These are phyloP conservation scores for Aphaenogaster rudis DNA, from an alignment of 1,140 invertebrate genomes.

Conservation along the genomic window DNA sequence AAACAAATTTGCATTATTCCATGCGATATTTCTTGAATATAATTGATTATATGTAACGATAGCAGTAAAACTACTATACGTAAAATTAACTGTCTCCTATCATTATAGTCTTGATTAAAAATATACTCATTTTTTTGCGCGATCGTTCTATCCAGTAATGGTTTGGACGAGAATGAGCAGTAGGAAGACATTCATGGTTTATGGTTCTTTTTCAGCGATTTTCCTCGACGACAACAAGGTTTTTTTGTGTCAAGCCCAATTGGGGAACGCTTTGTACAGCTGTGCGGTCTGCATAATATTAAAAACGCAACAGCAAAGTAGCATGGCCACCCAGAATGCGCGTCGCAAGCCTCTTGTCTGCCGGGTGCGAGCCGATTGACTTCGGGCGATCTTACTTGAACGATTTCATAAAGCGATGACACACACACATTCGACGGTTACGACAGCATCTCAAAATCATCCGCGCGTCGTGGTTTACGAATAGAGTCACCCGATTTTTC, in stretches of 20 bases:
- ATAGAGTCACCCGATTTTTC: neutral
- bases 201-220: conserved; percentile 65
- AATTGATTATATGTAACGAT: neutral
- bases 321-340: conserved; percentile 74
- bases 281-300: conserved; percentile 78
- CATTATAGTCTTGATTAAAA: neutral
- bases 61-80: neutral
- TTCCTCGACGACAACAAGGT: conserved; percentile 50
- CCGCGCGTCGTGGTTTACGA: neutral
- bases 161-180: conserved; percentile 9
- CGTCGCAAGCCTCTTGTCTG: conserved; percentile 32
- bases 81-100: neutral
- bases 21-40: neutral
- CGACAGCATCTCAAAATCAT: neutral
- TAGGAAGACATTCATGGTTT: conserved; percentile 41
- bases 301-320: conserved; percentile 76
- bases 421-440: neutral
- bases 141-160: neutral
- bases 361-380: conserved; percentile 39
- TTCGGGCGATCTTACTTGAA: conserved; percentile 25
- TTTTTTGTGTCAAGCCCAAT: conserved; percentile 66
- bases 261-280: conserved; percentile 65
- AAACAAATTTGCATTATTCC: neutral
- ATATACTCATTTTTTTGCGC: neutral
- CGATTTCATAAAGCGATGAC: conserved; percentile 47